phyloP scores from a whole-genome alignment of 2,797 vertebrate species.

The Eurystomus glaucurus region DNA sequence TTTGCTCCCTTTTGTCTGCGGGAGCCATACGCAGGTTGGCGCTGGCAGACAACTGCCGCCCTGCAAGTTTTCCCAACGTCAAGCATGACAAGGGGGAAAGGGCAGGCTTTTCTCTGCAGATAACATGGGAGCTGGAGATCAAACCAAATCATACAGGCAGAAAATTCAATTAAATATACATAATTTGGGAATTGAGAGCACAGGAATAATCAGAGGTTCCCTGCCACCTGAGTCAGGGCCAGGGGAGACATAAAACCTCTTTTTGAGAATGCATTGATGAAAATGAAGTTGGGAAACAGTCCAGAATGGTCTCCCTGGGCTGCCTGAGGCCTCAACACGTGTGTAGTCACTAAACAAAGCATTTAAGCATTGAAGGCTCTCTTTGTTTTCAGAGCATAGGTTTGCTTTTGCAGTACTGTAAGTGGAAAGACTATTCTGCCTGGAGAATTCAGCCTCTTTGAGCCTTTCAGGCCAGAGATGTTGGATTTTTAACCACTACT shows the following conservation, averaged over 20 bases:
- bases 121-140: conserved; percentile 28
- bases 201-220: conserved; percentile 53
- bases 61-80: conserved; percentile 35
- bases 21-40: not conserved
- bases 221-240: conserved; percentile 5
- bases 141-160: conserved; percentile 54
- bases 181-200: conserved; percentile 41
- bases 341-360: conserved; percentile 48
- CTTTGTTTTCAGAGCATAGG: conserved; percentile 23
- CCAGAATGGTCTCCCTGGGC: conserved; percentile 44
- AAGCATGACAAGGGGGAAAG: conserved; percentile 58
- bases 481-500: conserved; percentile 14
- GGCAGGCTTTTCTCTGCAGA: conserved; percentile 59
- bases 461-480: not conserved
- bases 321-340: not conserved
- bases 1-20: conserved; percentile 65
- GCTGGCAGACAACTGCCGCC: conserved; percentile 50
- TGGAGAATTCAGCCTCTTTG: not conserved
- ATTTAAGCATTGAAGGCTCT: conserved; percentile 3
- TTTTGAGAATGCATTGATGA: conserved; percentile 28
- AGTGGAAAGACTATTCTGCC: conserved; percentile 19
- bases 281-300: conserved; percentile 24
- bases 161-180: conserved; percentile 60
- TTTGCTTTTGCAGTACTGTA: not conserved
- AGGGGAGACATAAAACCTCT: conserved; percentile 35